These are phyloP conservation scores for Pogonocherus hispidulus DNA, from an alignment of 2,888 invertebrate species.

Conservation along the genomic window DNA sequence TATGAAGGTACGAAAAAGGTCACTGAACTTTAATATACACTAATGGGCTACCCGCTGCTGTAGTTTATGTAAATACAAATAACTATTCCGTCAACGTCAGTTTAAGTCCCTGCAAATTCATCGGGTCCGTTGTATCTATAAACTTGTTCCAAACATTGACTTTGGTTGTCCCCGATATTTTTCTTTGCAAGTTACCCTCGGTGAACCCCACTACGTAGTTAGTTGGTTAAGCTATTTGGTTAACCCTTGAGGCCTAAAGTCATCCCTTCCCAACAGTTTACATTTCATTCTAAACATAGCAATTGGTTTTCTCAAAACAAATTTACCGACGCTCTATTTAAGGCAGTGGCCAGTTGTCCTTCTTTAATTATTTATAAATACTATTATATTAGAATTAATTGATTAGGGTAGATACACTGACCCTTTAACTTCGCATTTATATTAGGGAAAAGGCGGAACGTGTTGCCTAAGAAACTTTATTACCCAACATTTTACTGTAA, in stretches of 20 bases:
- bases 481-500: neutral
- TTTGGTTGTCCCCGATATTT: neutral
- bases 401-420: too few relatives aligned
- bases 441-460: neutral
- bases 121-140: neutral
- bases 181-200: neutral
- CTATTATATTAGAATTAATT: too few relatives aligned
- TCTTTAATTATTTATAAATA: too few relatives aligned
- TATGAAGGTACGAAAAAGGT: too few relatives aligned
- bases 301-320: slow-evolving; percentile 8
- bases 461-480: neutral
- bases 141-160: neutral
- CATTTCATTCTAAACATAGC: slow-evolving; percentile 11
- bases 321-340: neutral
- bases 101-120: neutral
- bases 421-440: too few relatives aligned
- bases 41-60: too few relatives aligned
- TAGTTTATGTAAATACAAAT: neutral
- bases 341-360: neutral
- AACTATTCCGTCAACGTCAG: neutral
- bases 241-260: neutral
- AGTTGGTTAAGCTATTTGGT: slow-evolving; percentile 2
- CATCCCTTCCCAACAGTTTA: slow-evolving; percentile 7
- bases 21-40: too few relatives aligned
- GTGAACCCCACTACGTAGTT: neutral